Percentiles rank a stretch among this genome's conserved stretches.
These are phyloP conservation scores for Tautogolabrus adspersus DNA, from an alignment of 2,113 vertebrate genomes.

Conservation along the genomic window DNA sequence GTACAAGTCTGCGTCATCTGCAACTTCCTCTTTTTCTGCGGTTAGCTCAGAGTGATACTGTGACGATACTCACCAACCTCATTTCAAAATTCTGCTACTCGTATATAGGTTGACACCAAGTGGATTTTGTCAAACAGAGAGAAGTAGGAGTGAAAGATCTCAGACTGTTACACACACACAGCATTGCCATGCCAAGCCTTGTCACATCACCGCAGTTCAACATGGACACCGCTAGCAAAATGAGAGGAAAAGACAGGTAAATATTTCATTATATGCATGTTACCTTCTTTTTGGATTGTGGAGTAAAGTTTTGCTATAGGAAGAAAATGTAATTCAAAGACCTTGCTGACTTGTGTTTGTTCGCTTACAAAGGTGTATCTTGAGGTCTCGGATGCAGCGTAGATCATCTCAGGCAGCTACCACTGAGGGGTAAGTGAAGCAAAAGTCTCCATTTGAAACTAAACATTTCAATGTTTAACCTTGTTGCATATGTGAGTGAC, in stretches of 20 bases:
- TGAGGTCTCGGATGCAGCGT: constrained; percentile 61
- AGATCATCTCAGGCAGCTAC: constrained; percentile 30
- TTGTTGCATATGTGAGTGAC: constrained; percentile 27
- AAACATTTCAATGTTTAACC: neutral
- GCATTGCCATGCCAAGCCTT: constrained; percentile 80
- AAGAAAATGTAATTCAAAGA: neutral
- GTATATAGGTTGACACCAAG: constrained; percentile 73
- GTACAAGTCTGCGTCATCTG: constrained; percentile 67
- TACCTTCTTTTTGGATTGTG: neutral
- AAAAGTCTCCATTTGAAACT: neutral
- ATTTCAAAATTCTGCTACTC: constrained; percentile 10
- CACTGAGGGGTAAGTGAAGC: constrained; percentile 59
- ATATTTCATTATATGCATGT: constrained; percentile 1
- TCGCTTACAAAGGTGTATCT: constrained; percentile 62
- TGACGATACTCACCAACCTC: constrained; percentile 61
- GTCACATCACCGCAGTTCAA: constrained; percentile 68
- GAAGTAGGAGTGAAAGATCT: neutral
- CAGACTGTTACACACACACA: constrained; percentile 7
- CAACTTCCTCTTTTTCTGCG: constrained; percentile 83
- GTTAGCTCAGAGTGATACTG: constrained; percentile 52
- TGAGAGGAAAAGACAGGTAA: constrained; percentile 73
- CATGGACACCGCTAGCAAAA: constrained; percentile 80
- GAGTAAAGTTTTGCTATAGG: neutral
- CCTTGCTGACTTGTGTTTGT: neutral
- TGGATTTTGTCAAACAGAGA: constrained; percentile 37